A percentile compares a stretch with the other conserved stretches of the same genome.
phyloP scores from a whole-genome alignment of 2,888 invertebrate genomes.

The Taphrorychus bicolor region DNA sequence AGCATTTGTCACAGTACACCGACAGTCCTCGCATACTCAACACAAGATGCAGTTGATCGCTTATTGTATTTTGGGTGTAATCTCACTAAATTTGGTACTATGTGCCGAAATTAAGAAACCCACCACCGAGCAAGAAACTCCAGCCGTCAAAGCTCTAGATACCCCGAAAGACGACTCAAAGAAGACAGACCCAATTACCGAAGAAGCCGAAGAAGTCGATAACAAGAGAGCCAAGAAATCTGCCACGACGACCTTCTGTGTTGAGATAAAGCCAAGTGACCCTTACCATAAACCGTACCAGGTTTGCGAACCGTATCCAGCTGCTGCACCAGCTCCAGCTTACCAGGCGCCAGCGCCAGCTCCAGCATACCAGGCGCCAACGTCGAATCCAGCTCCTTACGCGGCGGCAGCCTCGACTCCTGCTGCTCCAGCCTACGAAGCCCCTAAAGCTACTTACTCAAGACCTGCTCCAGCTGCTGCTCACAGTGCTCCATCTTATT shows the following conservation, averaged over 20 bases:
- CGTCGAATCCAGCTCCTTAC: slow-evolving; percentile 21
- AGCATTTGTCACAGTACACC: slow-evolving; percentile 12
- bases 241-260: slow-evolving; percentile 60
- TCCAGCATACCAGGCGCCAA: slow-evolving; percentile 35
- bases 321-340: slow-evolving; percentile 22
- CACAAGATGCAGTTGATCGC: slow-evolving; percentile 23
- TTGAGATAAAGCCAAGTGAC: slow-evolving; percentile 59
- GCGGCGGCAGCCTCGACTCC: slow-evolving; percentile 39
- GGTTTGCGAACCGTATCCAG: slow-evolving; percentile 52
- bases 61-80: slow-evolving; percentile 13
- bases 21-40: slow-evolving; percentile 12
- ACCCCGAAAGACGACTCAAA: background rate
- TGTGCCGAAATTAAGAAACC: slow-evolving; percentile 22
- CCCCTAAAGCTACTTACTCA: slow-evolving; percentile 17
- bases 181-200: background rate
- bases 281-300: slow-evolving; percentile 57
- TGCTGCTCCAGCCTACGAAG: slow-evolving; percentile 38
- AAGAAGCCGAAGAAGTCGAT: slow-evolving; percentile 31
- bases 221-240: slow-evolving; percentile 55
- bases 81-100: slow-evolving; percentile 7
- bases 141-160: background rate
- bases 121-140: slow-evolving; percentile 5
- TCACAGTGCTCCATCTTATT: slow-evolving; percentile 28
- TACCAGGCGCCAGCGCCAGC: slow-evolving; percentile 36
- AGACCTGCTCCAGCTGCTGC: slow-evolving; percentile 39